A percentile compares a stretch with the other conserved stretches of the same genome.
phyloP scores from a whole-genome alignment of 37 sponge, comb jelly and placozoan species.

The Bolinopsis microptera region DNA sequence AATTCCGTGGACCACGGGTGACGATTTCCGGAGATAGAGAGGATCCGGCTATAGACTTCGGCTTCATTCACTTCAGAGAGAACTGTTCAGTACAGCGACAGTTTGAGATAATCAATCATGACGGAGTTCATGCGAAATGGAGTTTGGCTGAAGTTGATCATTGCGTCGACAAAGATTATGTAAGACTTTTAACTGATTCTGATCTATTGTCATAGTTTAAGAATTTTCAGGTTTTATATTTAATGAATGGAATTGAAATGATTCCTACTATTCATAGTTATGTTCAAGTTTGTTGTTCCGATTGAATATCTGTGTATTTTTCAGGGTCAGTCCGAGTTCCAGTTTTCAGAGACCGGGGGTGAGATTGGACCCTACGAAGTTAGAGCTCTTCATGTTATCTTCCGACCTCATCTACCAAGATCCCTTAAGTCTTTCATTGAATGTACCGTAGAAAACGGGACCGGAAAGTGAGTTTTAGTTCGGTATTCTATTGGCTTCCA shows the following conservation, averaged over 20 bases:
- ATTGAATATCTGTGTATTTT: no score
- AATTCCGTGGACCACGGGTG: constrained; percentile 50
- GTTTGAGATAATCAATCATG: constrained; percentile 22
- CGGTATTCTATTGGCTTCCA: no score
- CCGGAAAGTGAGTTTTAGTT: constrained; percentile 16
- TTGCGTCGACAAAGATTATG: constrained; percentile 45
- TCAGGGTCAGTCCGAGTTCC: constrained; percentile 60
- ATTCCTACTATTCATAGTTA: no score
- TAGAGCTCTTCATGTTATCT: neutral
- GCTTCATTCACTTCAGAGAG: constrained; percentile 33
- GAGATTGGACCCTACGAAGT: constrained; percentile 63
- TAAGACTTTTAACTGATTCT: neutral
- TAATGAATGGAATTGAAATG: no score
- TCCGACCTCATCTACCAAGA: constrained; percentile 19
- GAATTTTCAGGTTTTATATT: no score
- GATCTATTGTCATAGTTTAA: neutral
- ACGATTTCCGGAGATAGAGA: neutral
- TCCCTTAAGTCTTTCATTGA: constrained; percentile 45
- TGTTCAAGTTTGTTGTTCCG: no score
- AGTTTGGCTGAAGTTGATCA: constrained; percentile 36
- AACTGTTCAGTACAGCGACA: constrained; percentile 14
- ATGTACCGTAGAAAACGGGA: constrained; percentile 38
- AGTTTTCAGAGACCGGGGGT: constrained; percentile 14
- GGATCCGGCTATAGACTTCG: constrained; percentile 55
- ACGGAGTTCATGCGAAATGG: constrained; percentile 44